Evolutionary conservation across 2,113 vertebrate species (phyloP).

Genomic region (Irena cyanogastra): DNA sequence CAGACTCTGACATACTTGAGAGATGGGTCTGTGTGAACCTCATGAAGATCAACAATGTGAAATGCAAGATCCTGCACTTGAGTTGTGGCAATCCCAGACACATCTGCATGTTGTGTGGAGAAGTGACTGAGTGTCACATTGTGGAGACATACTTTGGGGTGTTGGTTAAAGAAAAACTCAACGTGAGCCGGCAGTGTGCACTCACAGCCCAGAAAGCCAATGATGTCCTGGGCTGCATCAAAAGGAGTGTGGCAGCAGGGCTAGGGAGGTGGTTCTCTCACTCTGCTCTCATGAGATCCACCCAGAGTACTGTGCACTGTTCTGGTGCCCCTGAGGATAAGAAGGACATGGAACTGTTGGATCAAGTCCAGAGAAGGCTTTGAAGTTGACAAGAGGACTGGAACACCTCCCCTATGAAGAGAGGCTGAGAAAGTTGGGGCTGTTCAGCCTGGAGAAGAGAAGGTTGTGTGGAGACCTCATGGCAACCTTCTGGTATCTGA

Average conservation of each 20-base stretch:
- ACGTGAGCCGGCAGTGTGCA: rapidly evolving
- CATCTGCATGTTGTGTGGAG: rapidly evolving
- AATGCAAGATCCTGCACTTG: neutral
- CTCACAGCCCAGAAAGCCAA: neutral
- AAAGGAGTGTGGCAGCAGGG: neutral
- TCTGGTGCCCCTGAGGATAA: neutral
- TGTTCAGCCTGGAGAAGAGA: neutral
- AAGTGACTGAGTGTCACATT: neutral
- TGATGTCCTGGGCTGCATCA: neutral
- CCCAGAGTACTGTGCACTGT: neutral
- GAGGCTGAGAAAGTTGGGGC: neutral
- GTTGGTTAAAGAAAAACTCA: neutral
- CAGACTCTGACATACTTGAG: neutral
- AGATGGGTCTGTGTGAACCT: neutral
- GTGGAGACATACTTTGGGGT: neutral
- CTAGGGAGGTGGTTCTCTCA: neutral
- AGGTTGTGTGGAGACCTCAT: neutral
- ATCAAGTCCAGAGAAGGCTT: neutral
- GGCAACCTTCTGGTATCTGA: neutral
- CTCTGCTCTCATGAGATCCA: neutral
- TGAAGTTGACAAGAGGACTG: neutral
- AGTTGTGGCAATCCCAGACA: neutral
- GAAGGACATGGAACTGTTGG: neutral
- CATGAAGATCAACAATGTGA: neutral
- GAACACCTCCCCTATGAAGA: neutral